Conservation (phyloP, 2,113 vertebrate genomes). For the Pangasianodon hypophthalmus region DNA sequence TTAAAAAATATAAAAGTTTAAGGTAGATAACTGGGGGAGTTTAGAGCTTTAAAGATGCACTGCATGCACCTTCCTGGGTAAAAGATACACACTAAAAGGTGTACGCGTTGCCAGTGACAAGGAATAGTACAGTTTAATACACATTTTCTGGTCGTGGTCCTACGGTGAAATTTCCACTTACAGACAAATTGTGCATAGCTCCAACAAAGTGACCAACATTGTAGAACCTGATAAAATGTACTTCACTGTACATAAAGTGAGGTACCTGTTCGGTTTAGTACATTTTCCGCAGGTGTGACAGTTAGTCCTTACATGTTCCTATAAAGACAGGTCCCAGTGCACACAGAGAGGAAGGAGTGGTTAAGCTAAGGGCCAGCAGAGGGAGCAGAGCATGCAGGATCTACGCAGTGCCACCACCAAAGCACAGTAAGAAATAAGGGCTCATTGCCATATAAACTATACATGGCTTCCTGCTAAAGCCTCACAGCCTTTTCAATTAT, state of each 20-base stretch:
- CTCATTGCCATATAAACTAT: conserved; percentile 42
- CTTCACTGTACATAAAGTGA: neutral
- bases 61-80: neutral
- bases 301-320: neutral
- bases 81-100: neutral
- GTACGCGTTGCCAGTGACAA: neutral
- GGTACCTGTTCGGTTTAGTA: neutral
- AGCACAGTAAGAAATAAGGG: conserved; percentile 16
- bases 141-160: neutral
- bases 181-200: neutral
- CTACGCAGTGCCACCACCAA: neutral
- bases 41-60: too few relatives aligned
- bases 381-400: conserved; percentile 38
- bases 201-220: neutral
- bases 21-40: neutral
- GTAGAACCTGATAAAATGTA: neutral
- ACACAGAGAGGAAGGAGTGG: neutral
- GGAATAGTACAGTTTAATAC: neutral
- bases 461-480: conserved; percentile 38
- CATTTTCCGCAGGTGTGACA: neutral
- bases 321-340: neutral
- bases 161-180: neutral
- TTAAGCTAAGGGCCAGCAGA: conserved; percentile 48
- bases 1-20: neutral
- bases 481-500: conserved; percentile 48